Evolutionary conservation across 2,797 vertebrate species (phyloP).

Genomic region (Scleropages formosus): DNA sequence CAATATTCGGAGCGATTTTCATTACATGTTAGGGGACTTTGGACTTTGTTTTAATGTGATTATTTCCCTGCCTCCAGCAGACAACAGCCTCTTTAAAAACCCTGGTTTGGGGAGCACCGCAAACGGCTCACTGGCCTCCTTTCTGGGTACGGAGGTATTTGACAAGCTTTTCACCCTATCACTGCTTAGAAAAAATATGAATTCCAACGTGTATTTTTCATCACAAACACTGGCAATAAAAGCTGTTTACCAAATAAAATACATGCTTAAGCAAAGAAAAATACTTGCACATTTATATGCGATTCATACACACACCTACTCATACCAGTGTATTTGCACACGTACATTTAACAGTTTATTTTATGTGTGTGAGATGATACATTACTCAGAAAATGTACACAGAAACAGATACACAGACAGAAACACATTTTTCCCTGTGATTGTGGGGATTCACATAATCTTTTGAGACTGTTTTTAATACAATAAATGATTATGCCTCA

Average conservation of each 20-base stretch:
- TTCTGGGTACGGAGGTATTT: background rate
- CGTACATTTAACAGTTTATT: background rate
- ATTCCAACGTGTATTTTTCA: background rate
- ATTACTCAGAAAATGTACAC: background rate
- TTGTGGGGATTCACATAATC: no score
- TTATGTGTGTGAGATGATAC: background rate
- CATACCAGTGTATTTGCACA: background rate
- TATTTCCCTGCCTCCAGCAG: slow-evolving; percentile 64
- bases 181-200: background rate
- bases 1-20: slow-evolving; percentile 60
- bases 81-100: slow-evolving; percentile 53
- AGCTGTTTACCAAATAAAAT: background rate
- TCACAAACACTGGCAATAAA: background rate
- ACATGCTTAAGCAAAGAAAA: background rate
- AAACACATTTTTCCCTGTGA: no score
- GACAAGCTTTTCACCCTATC: no score
- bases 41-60: slow-evolving; percentile 58
- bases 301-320: background rate
- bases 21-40: slow-evolving; percentile 54
- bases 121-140: background rate
- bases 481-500: no score
- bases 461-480: no score
- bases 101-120: slow-evolving; percentile 40
- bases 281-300: background rate
- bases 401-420: background rate